A percentile compares a stretch with the other conserved stretches of the same genome.
These are phyloP conservation scores for Penaeus monodon DNA, from an alignment of 2,888 invertebrate species.

Conservation along the genomic window DNA sequence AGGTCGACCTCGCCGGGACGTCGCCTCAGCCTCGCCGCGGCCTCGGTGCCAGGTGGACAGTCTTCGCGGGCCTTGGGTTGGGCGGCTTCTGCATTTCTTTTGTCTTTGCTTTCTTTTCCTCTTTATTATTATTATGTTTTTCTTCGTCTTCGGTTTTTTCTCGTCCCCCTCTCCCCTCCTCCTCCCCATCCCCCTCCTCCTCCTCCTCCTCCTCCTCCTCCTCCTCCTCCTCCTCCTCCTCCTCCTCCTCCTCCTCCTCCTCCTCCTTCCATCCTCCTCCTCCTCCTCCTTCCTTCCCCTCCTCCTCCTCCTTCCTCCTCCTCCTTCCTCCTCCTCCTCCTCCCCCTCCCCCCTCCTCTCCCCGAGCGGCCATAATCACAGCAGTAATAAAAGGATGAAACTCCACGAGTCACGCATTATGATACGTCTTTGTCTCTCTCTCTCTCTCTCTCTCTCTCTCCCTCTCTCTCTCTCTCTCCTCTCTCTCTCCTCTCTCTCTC, in stretches of 20 bases:
- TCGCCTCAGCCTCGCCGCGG: no score
- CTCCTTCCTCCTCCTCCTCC: constrained; percentile 9
- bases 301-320: background rate
- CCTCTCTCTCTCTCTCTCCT: background rate
- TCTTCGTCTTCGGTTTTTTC: no score
- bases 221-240: background rate
- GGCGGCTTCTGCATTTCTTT: no score
- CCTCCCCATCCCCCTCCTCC: background rate
- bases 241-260: background rate
- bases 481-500: background rate
- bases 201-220: no score
- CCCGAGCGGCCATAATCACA: background rate
- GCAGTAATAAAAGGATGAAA: background rate
- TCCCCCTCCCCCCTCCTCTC: no score
- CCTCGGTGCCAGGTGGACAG: no score
- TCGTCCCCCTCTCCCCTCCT: background rate
- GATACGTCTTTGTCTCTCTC: background rate
- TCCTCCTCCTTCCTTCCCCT: background rate
- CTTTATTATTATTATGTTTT: no score
- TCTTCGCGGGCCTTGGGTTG: no score
- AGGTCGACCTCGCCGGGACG: no score
- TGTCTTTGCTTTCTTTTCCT: no score
- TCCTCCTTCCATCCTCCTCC: background rate
- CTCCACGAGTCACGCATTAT: no score
- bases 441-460: background rate